Evolutionary conservation across 2,797 vertebrate species (phyloP), one percentile per base, ranked within the genome.

Genomic region (Clarias pachynema): DNA sequence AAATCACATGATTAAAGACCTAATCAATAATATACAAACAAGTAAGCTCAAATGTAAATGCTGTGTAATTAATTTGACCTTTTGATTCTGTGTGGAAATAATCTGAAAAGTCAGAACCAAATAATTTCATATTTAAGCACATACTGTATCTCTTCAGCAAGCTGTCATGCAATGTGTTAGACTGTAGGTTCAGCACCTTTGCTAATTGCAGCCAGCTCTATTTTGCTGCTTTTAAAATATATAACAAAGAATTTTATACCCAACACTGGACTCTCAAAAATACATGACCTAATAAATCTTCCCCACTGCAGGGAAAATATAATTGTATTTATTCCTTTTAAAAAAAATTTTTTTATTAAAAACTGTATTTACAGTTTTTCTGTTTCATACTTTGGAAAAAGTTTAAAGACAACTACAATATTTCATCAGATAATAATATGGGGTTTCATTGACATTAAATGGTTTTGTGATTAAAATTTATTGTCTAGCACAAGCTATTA

Each of bases 391-490:
- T 75, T 85, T 66, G 73, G 74, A 22, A 84, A 77, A 79, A 82
- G 49, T 37, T 66, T 5, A 84, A 82, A 56, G 24, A 63, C n/a
- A 66, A 68, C 18, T 14, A 62, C 26, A 62, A 86, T 53, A 79
- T 44, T 57, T 31, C 16, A 53, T 77, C 83, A 70, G 87, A 88
- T 60, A 74, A 69, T 57, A 83, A 84, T 70, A 83, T 91, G 85
- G 80, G 86, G 65, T 59, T 18, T 24, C 15, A 29, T 1, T 44
- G 16, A 22, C 24, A 59, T 83, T 62, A 40, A 8, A 60, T 60
- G 5, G 6, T 22, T 3, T 60, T 62, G 22, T 37, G 49, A 26
- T n/a, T 56, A 6, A 44, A 37, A 65, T 2, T 0, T 44, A 5
- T 40, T 26, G 14, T 49, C 3, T 26, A 80, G 34, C 26, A 77